Evolutionary conservation across 2,113 vertebrate genomes (phyloP).

Genomic region (Nycticebus coucang): DNA sequence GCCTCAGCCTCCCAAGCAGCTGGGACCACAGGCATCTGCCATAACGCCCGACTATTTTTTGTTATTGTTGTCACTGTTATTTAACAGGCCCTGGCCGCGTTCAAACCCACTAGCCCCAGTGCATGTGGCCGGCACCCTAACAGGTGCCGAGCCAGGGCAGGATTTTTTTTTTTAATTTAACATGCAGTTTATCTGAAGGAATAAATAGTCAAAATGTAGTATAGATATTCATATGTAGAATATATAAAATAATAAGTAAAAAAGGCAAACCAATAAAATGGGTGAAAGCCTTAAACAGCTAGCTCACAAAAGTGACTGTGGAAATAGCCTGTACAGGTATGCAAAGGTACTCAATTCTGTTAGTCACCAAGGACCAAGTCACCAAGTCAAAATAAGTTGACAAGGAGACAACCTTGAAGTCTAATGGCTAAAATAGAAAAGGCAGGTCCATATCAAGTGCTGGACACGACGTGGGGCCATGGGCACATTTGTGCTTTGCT

Average conservation of each 20-base stretch:
- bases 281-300: not conserved
- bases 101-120: no score
- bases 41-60: no score
- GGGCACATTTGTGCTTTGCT: fast-evolving
- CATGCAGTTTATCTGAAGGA: not conserved
- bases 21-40: no score
- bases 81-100: no score
- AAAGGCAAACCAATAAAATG: not conserved
- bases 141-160: no score
- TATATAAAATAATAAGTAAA: not conserved
- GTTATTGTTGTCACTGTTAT: no score
- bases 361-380: not conserved
- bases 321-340: no score
- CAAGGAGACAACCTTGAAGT: no score
- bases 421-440: not conserved
- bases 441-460: fast-evolving
- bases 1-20: no score
- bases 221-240: not conserved
- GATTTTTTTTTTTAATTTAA: not conserved
- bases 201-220: not conserved
- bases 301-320: not conserved
- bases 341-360: not conserved
- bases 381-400: no score
- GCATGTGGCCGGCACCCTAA: not conserved
- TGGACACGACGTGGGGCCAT: not conserved